A percentile compares a stretch with the other conserved stretches of the same genome.
Conservation (phyloP, 1,140 invertebrate species). For the Psix sp. region DNA sequence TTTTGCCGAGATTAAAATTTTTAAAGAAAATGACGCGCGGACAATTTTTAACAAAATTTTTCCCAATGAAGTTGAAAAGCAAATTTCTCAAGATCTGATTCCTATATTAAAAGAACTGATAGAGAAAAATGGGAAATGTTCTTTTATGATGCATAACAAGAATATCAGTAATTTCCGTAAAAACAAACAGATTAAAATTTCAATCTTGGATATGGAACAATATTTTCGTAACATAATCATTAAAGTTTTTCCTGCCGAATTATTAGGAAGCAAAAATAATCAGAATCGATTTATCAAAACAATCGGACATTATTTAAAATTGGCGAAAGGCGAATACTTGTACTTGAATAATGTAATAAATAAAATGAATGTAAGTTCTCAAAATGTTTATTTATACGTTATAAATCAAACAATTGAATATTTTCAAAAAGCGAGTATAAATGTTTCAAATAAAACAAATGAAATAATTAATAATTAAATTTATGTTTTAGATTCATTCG, state of each 20-base stretch:
- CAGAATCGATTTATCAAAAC: constrained; percentile 28
- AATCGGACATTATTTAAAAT: constrained; percentile 23
- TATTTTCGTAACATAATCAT: constrained; percentile 32
- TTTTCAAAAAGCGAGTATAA: too few species aligned
- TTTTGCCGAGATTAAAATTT: constrained; percentile 21
- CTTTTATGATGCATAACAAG: constrained; percentile 17
- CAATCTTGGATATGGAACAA: constrained; percentile 5
- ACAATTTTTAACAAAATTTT: constrained; percentile 10
- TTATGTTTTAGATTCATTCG: constrained; percentile 9
- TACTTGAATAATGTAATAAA: constrained; percentile 6
- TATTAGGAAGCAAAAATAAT: constrained; percentile 41
- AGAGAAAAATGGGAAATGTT: constrained; percentile 24
- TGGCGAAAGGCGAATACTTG: constrained; percentile 37
- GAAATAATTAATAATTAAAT: too few species aligned
- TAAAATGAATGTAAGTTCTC: constrained; percentile 41
- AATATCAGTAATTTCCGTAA: constrained; percentile 32
- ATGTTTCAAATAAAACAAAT: too few species aligned
- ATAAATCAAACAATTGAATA: too few species aligned
- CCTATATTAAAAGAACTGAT: constrained; percentile 18
- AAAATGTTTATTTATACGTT: too few species aligned
- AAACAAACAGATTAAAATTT: constrained; percentile 13
- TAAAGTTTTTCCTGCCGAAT: constrained; percentile 21
- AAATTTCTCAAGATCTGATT: constrained; percentile 10
- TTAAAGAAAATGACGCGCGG: constrained; percentile 9
- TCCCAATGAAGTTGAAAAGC: constrained; percentile 7